Evolutionary conservation across 1,140 invertebrate species (phyloP).

Genomic region (Hylyphantes graminicola): DNA sequence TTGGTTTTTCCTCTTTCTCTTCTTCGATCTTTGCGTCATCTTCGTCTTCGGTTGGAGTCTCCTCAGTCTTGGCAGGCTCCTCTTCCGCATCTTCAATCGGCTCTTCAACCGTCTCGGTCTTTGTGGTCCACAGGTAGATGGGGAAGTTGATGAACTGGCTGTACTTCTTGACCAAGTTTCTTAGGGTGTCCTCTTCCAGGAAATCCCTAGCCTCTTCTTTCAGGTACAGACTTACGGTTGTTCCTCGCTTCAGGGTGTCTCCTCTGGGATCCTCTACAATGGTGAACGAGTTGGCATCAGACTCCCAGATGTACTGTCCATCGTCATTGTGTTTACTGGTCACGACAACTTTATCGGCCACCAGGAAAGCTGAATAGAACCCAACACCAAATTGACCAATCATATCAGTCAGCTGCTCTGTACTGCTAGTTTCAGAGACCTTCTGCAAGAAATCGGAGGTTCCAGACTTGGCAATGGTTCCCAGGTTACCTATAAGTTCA

Average conservation of each 20-base stretch:
- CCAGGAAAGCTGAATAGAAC: conserved; percentile 97
- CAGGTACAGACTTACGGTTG: conserved; percentile 84
- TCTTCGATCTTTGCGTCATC: conserved; percentile 74
- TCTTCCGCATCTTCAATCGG: conserved; percentile 72
- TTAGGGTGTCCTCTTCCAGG: conserved; percentile 92
- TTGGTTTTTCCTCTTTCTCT: conserved; percentile 78
- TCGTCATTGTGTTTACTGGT: conserved; percentile 96
- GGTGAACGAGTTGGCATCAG: conserved; percentile 87
- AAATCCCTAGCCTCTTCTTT: conserved; percentile 98
- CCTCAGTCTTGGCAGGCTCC: conserved; percentile 81
- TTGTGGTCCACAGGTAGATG: conserved; percentile 96
- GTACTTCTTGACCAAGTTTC: conserved; percentile 94
- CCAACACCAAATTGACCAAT: conserved; percentile 95
- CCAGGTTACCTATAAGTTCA: conserved; percentile 95
- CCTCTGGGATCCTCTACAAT: conserved; percentile 95
- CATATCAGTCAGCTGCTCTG: conserved; percentile 83
- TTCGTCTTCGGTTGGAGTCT: conserved; percentile 78
- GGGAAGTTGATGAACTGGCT: conserved; percentile 99
- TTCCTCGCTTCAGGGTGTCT: conserved; percentile 88
- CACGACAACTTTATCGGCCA: conserved; percentile 88
- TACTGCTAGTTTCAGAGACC: conserved; percentile 80
- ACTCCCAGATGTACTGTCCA: conserved; percentile 98
- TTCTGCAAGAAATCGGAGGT: conserved; percentile 98
- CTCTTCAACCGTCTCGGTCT: conserved; percentile 88
- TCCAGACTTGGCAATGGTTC: conserved; percentile 99